Percentiles rank a stretch among this genome's conserved stretches.
Evolutionary conservation across 2,888 invertebrate genomes (phyloP).

Genomic region (Polymixis lichenea): DNA sequence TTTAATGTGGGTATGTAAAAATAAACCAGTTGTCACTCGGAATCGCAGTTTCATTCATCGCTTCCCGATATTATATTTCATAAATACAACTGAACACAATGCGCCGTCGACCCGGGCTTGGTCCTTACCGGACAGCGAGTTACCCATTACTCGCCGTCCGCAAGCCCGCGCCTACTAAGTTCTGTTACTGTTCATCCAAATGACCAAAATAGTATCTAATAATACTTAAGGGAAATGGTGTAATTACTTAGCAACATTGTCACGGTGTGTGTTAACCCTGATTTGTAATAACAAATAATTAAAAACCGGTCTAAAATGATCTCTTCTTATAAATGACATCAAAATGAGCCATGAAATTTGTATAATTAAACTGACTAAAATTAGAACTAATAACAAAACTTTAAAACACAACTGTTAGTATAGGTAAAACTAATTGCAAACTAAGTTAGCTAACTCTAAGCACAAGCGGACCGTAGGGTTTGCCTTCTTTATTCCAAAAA

Average conservation of each 20-base stretch:
- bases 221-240: not conserved
- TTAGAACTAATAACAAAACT: constrained; percentile 10
- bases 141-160: no score
- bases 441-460: constrained; percentile 34
- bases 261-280: not conserved
- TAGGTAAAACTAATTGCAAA: constrained; percentile 43
- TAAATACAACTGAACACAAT: no score
- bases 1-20: no score
- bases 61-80: no score
- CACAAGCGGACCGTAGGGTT: constrained; percentile 22
- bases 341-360: not conserved
- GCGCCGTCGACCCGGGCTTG: no score
- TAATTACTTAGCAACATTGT: not conserved
- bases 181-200: not conserved
- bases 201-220: not conserved
- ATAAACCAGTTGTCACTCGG: no score
- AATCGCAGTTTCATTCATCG: no score
- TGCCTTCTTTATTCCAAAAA: constrained; percentile 39
- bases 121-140: no score
- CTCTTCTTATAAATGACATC: constrained; percentile 6
- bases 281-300: not conserved
- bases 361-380: constrained; percentile 12
- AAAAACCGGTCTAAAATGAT: not conserved
- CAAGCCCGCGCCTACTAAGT: no score
- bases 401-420: constrained; percentile 20